Evolutionary conservation across 1,140 invertebrate genomes (phyloP).

Genomic region (Acromyrmex echinatior): DNA sequence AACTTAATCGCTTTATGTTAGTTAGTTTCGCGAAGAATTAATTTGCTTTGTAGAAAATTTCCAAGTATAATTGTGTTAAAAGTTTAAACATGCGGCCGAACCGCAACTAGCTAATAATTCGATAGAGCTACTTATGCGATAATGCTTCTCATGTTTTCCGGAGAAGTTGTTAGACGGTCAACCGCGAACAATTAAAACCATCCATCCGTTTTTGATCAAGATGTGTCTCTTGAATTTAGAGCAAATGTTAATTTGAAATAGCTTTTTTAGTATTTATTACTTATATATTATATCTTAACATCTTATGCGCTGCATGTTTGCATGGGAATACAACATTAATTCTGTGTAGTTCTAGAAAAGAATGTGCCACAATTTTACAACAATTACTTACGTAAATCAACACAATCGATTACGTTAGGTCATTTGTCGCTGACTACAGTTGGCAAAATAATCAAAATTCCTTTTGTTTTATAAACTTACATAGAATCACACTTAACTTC

Average conservation of each 20-base stretch:
- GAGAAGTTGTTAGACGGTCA: conserved; percentile 16
- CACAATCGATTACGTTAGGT: conserved; percentile 2
- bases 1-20: conserved; percentile 43
- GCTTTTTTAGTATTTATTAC: not conserved
- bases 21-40: conserved; percentile 46
- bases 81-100: conserved; percentile 36
- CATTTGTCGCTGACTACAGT: not conserved
- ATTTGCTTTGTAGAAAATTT: conserved; percentile 53
- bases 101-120: conserved; percentile 49
- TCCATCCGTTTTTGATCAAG: not conserved
- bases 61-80: conserved; percentile 55
- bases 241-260: not conserved
- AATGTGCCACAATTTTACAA: not conserved
- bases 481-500: not conserved
- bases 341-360: not conserved
- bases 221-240: not conserved
- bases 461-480: not conserved
- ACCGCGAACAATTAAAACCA: conserved; percentile 36
- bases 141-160: conserved; percentile 40
- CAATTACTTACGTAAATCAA: not conserved
- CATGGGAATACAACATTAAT: not conserved
- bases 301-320: not conserved
- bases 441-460: not conserved
- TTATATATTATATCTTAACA: not conserved
- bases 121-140: conserved; percentile 46